Base-by-base conservation (phyloP, 2,888 invertebrate genomes). In the Sinodicranocentrus sp. region DNA sequence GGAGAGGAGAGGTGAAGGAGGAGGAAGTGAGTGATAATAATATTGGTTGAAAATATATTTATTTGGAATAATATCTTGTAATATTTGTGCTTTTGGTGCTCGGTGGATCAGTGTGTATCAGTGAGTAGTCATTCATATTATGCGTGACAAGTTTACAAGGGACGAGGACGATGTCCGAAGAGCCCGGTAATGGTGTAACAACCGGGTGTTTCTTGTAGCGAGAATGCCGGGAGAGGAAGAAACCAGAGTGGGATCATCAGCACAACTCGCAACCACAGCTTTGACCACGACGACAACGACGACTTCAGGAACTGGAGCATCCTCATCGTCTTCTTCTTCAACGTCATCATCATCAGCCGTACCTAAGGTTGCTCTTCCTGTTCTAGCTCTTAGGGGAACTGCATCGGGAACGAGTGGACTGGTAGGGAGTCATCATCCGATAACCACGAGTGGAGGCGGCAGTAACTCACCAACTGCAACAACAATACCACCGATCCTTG, bases 201-300 rank as follows among this genome's bases (percentile, higher is more conserved):
- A 76, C 88, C 87, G 88, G 88, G 87, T 87, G 86, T 86, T 86
- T 84, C 85, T 86, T 84, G 84, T 87, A 86, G 87, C 87, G 88
- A 88, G 88, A 87, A 89, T 89, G 89, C 89, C 88, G 88, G 89
- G 89, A 88, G 89, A 89, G 87, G 87, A 89, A 84, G 87, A 88
- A 86, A 77, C 87, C 79, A 88, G 87, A 87, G 84, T 88, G 87
- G 89, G 87, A 88, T 86, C 87, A 86, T 85, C 88, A 86, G 84
- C 88, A 87, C 87, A 82, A 86, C 86, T 85, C 84, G 84, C 87
- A 86, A 79, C 86, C 78, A 86, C 87, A 82, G 73, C 75, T 72
- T 70, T 71, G 57, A 82, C 82, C 70, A 85, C 85, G 73, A 85
- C 80, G 77, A 86, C 84, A 59, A 79, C 84, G 48, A 72, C 86